Evolutionary conservation across 35 echinoderm and acorn worm species (phyloP).

Genomic region (Chiridota heheva): DNA sequence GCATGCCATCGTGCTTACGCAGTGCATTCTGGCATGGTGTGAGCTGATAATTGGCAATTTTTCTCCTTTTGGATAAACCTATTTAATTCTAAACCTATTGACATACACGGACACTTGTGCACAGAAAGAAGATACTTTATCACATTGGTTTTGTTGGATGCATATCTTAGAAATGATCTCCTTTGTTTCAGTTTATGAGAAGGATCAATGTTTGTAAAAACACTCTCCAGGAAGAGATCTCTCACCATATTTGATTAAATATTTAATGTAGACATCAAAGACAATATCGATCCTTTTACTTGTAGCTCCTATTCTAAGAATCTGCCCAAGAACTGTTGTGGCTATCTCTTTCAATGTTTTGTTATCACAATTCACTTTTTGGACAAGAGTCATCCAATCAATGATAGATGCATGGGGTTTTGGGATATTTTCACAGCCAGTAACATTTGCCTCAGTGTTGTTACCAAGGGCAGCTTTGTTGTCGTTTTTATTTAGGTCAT

Average conservation of each 20-base stretch:
- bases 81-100: too few relatives aligned
- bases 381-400: constrained; percentile 43
- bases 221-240: not conserved
- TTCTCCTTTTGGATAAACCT: too few relatives aligned
- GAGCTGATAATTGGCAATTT: too few relatives aligned
- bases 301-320: not conserved
- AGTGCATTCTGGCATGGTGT: too few relatives aligned
- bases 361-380: constrained; percentile 31
- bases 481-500: constrained; percentile 33
- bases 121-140: not conserved
- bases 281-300: constrained; percentile 47
- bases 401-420: constrained; percentile 17
- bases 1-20: too few relatives aligned
- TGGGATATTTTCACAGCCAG: not conserved
- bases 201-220: not conserved
- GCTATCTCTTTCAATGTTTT: constrained; percentile 28
- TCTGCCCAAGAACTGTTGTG: not conserved
- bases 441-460: not conserved
- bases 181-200: not conserved
- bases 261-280: constrained; percentile 34
- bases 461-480: constrained; percentile 44
- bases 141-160: not conserved
- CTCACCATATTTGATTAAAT: constrained; percentile 33
- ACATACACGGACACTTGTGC: not conserved
- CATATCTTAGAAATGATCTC: not conserved